Evolutionary conservation across 2,797 vertebrate genomes (phyloP).

Genomic region (Sebastes baramenuke): DNA sequence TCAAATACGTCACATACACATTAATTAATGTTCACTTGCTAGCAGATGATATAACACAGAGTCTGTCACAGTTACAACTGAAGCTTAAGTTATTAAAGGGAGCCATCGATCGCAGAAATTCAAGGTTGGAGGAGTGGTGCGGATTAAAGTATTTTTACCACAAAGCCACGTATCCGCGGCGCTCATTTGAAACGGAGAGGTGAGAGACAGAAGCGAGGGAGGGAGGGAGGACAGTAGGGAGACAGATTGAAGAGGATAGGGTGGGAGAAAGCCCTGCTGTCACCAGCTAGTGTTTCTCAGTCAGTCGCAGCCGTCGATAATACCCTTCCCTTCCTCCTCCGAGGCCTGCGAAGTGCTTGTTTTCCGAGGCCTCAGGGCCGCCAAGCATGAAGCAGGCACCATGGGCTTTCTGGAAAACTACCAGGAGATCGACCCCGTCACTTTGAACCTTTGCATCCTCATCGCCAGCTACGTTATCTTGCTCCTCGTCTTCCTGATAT

Average conservation of each 20-base stretch:
- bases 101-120: constrained; percentile 81
- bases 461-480: constrained; percentile 96
- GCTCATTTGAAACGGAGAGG: constrained; percentile 62
- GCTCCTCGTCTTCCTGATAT: constrained; percentile 97
- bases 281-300: constrained; percentile 18
- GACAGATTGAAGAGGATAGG: constrained; percentile 53
- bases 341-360: constrained; percentile 3
- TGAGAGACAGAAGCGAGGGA: constrained; percentile 37
- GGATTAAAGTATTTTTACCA: constrained; percentile 94
- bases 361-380: constrained; percentile 39
- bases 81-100: constrained; percentile 93
- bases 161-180: constrained; percentile 80
- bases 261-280: constrained; percentile 47
- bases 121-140: constrained; percentile 78
- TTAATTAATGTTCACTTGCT: constrained; percentile 50
- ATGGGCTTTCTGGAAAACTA: constrained; percentile 88
- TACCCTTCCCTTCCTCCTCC: neutral
- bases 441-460: constrained; percentile 96
- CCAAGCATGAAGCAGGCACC: constrained; percentile 62
- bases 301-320: neutral
- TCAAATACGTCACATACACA: constrained; percentile 13
- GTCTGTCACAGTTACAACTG: constrained; percentile 70
- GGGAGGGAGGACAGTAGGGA: constrained; percentile 18
- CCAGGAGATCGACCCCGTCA: constrained; percentile 97
- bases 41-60: constrained; percentile 61